Base-by-base conservation (phyloP, 2,797 vertebrate genomes). In the Bradypodion pumilum region DNA sequence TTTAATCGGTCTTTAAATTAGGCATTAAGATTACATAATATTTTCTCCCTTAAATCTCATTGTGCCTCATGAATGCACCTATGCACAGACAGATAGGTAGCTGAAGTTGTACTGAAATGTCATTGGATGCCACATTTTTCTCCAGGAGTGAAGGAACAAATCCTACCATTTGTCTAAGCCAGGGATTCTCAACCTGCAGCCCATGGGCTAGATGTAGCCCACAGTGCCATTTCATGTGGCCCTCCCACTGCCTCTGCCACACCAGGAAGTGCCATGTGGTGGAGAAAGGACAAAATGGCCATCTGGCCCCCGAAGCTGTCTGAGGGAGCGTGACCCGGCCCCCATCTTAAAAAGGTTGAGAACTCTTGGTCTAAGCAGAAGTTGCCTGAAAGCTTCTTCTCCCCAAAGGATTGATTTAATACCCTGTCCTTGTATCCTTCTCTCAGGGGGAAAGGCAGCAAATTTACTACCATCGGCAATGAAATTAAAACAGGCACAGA, bases 351-450 rank as follows among this genome's bases (percentile, higher is more conserved):
- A n/a, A n/a, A n/a, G n/a, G n/a, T n/a, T n/a, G n/a, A n/a, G n/a
- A n/a, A n/a, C n/a, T n/a, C n/a, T n/a, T n/a, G n/a, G n/a, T n/a
- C n/a, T n/a, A n/a, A n/a, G n/a, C n/a, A n/a, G n/a, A 37, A 68
- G 72, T 37, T 46, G n/a, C 77, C 44, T 40, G 32, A 63, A 81
- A 52, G 29, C 88, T 87, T 80, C 6, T 82, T 88, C 49, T 90
- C 91, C 91, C 74, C 69, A 86, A 80, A 80, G 84, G 92, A 85
- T 87, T 74, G 63, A 4, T 82, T 29, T 86, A 77, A 84, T 56
- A 59, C 19, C 78, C 80, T 76, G 76, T 72, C 76, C 77, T 80
- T 83, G 65, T 46, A 72, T 75, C 37, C 0, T 27, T 60, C 89
- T 46, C 84, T 91, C 40, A 63, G 16, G 82, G 78, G 63, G 52